phyloP scores from a whole-genome alignment of 92 coral and sea anemone species.

The Porites evermanni region DNA sequence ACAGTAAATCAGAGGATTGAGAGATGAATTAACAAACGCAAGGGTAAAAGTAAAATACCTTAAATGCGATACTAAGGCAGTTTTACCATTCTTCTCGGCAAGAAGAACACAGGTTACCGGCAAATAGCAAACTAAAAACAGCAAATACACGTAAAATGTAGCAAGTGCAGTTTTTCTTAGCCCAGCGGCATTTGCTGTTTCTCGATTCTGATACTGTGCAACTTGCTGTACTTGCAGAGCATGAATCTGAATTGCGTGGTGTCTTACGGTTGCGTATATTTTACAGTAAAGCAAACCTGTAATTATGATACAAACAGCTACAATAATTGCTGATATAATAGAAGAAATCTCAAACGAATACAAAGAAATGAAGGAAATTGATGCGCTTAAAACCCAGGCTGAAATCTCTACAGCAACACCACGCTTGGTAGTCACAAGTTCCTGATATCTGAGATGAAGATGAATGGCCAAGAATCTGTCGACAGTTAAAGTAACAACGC shows the following conservation, averaged over 20 bases:
- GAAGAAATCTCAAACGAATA: not conserved
- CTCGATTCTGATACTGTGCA: not conserved
- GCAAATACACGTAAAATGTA: slow-evolving; percentile 9
- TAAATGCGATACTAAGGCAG: not conserved
- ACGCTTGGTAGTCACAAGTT: slow-evolving; percentile 17
- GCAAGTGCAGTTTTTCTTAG: not conserved
- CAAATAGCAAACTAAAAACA: slow-evolving; percentile 9
- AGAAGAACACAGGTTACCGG: not conserved
- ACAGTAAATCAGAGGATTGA: slow-evolving; percentile 19
- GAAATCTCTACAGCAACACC: not conserved
- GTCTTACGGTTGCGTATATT: not conserved
- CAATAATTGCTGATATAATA: not conserved
- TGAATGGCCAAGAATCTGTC: slow-evolving; percentile 27
- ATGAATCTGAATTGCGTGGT: slow-evolving; percentile 1
- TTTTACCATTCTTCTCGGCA: not conserved
- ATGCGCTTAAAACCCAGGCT: not conserved
- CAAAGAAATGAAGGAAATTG: not conserved
- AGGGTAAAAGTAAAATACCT: not conserved
- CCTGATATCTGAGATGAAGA: slow-evolving; percentile 24
- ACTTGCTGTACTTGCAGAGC: not conserved
- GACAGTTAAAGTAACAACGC: not conserved
- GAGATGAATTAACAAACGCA: not conserved
- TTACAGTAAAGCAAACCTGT: slow-evolving; percentile 1
- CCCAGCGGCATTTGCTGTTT: not conserved
- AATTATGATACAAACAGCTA: not conserved